phyloP scores from a whole-genome alignment of 2,888 invertebrate species.

The Halictus quadricinctus region DNA sequence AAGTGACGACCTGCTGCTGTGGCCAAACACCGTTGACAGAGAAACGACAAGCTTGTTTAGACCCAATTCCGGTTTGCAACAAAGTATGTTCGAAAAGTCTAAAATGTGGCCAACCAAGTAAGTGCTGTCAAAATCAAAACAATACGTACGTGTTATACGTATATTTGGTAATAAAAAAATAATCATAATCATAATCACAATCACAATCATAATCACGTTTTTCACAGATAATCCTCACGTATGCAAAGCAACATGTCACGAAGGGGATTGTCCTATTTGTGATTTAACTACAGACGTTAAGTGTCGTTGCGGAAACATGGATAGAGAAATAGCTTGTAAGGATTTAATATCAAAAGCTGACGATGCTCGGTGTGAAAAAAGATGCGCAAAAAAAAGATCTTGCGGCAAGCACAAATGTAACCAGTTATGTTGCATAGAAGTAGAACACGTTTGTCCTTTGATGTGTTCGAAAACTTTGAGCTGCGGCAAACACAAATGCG shows the following conservation, averaged over 20 bases:
- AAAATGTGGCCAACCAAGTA: conserved; percentile 82
- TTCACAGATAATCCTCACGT: conserved; percentile 85
- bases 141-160: neutral
- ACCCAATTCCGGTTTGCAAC: conserved; percentile 92
- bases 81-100: conserved; percentile 83
- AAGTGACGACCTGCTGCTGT: conserved; percentile 89
- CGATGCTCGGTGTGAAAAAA: conserved; percentile 93
- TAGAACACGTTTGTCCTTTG: conserved; percentile 93
- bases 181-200: neutral
- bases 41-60: conserved; percentile 88
- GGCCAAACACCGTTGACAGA: conserved; percentile 85
- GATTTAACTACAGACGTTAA: conserved; percentile 88
- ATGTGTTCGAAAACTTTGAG: conserved; percentile 91
- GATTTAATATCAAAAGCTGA: conserved; percentile 88
- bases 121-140: conserved; percentile 46
- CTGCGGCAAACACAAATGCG: conserved; percentile 95
- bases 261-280: conserved; percentile 91
- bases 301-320: conserved; percentile 94
- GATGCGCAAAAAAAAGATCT: conserved; percentile 93
- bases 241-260: conserved; percentile 88
- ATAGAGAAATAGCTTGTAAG: conserved; percentile 90
- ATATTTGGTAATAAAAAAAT: neutral
- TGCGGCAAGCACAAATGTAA: conserved; percentile 96
- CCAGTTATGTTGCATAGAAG: conserved; percentile 93
- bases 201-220: neutral